Conservation (phyloP, 2,113 vertebrate species). For the Cavia aperea region DNA sequence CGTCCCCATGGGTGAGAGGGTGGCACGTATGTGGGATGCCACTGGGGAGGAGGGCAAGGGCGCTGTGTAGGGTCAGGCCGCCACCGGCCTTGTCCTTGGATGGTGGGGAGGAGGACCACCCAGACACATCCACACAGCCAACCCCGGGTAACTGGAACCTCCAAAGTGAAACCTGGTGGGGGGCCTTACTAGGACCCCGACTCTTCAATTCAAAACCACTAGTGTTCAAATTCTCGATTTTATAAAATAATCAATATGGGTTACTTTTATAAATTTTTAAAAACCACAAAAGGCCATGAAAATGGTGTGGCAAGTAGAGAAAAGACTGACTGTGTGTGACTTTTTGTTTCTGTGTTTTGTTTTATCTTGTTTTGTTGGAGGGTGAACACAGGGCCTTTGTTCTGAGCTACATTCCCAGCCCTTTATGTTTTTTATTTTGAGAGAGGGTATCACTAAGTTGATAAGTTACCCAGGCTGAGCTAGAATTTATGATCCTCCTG, state of each 20-base stretch:
- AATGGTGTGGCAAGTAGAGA: background rate
- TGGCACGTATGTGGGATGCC: accelerated
- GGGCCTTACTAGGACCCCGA: no score
- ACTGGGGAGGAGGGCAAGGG: background rate
- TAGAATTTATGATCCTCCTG: background rate
- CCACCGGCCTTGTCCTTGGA: background rate
- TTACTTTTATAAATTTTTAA: background rate
- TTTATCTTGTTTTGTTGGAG: background rate
- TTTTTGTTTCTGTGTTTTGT: background rate
- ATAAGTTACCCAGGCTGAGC: background rate
- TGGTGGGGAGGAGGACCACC: background rate
- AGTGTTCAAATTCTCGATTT: background rate
- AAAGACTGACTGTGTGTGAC: accelerated
- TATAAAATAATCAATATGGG: background rate
- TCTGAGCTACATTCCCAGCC: background rate
- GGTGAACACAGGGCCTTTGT: background rate
- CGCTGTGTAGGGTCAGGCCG: no score
- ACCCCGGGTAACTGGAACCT: background rate
- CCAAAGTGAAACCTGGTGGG: background rate
- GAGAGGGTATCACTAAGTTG: background rate
- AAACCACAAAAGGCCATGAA: background rate
- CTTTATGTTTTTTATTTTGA: background rate
- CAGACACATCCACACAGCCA: background rate
- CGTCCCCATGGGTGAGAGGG: background rate
- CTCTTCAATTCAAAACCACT: background rate